A percentile compares a stretch with the other conserved stretches of the same genome.
Conservation (phyloP, 1,140 invertebrate species). For the Tetramorium alpestre region DNA sequence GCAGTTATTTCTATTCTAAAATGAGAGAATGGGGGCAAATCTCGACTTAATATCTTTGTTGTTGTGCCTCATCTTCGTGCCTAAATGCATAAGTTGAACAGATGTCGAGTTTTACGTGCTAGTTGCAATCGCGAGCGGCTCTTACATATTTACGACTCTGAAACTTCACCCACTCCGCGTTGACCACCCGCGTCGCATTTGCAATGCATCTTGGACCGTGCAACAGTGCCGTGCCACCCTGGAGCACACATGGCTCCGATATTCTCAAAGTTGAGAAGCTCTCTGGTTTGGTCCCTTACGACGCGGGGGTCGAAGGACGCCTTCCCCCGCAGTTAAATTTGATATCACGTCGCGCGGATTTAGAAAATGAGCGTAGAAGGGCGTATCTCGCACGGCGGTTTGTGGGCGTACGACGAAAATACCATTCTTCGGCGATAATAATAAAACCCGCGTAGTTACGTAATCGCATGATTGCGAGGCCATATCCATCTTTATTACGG, state of each 20-base stretch:
- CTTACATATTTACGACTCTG: background rate
- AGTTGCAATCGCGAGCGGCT: background rate
- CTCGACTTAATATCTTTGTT: background rate
- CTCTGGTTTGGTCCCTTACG: background rate
- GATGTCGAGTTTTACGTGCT: background rate
- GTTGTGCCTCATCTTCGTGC: background rate
- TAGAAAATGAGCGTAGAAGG: background rate
- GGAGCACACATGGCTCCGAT: background rate
- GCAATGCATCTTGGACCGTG: conserved; percentile 47
- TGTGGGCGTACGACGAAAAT: background rate
- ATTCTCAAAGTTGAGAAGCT: conserved; percentile 2
- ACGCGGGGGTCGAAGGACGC: too few species aligned
- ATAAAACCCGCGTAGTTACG: background rate
- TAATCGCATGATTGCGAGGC: background rate
- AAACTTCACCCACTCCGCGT: conserved; percentile 1
- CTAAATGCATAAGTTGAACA: background rate
- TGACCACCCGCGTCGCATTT: conserved; percentile 53
- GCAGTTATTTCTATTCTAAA: background rate
- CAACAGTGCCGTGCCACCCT: conserved; percentile 52
- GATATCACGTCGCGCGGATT: background rate
- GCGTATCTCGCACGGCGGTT: background rate
- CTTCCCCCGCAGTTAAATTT: background rate
- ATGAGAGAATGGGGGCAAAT: background rate
- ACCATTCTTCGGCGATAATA: background rate
- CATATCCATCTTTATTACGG: background rate